Evolutionary conservation across 2,888 invertebrate genomes (phyloP), one percentile per base, ranked within the genome.

Genomic region (Subacronicta megacephala): DNA sequence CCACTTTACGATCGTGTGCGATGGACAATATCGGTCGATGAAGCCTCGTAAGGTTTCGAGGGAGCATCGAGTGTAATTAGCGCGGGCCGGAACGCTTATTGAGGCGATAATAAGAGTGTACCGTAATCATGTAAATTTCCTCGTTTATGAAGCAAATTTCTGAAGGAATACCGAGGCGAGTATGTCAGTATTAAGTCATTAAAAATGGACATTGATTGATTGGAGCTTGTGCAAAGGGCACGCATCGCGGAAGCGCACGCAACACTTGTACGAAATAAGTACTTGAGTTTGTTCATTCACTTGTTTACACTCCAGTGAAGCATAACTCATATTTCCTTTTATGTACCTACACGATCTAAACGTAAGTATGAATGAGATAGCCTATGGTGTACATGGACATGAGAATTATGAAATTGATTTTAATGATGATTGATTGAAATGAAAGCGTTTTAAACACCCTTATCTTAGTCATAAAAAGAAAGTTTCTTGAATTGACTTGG

Each of bases 161-260:
- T 81, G 69, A 71, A 78, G 80, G 80, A 81, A 83, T 83, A 80
- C 71, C 74, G 77, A 80, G 74, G 74, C 64, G 73, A 72, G 81
- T 82, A 79, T 88, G 90, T 90, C 88, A 90, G 88, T 90, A 93
- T 93, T 91, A 92, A 92, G 91, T 90, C 86, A 88, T 93, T 92
- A 92, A 83, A 85, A 74, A 73, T 82, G 81, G 90, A 93, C 92
- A 82, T 88, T 93, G 90, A 92, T 90, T 89, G 92, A 90, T 85
- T 78, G 86, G 83, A 83, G 82, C 82, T 84, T 85, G 83, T 77
- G 83, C 74, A 81, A 84, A 88, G 85, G 82, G 86, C 87, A 88
- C 84, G 88, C 89, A 88, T 83, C 83, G 82, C 85, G 89, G 89
- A 90, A 90, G 84, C 80, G 81, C 87, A 88, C 89, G 89, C 87